Evolutionary conservation across 2,888 invertebrate species (phyloP).

Genomic region (Romanomermis culicivorax): DNA sequence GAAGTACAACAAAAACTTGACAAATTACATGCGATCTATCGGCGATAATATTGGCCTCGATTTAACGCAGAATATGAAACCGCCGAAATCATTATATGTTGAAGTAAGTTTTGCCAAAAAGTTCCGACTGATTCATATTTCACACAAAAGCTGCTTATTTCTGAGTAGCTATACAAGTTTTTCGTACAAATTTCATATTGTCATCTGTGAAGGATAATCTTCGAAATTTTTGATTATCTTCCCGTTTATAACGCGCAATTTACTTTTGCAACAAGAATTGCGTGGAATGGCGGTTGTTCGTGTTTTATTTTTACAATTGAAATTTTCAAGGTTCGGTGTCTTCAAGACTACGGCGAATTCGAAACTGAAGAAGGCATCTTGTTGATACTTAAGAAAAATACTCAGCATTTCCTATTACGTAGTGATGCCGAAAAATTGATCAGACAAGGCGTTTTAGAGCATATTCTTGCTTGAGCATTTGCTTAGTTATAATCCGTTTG

Average conservation of each 20-base stretch:
- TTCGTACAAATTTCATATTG: too few species aligned
- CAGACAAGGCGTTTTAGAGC: conserved; percentile 20
- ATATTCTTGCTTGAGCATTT: conserved; percentile 2
- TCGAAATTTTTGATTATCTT: neutral
- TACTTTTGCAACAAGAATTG: too few species aligned
- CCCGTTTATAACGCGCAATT: too few species aligned
- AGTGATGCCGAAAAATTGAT: conserved; percentile 23
- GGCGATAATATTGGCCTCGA: conserved; percentile 55
- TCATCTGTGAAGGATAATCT: too few species aligned
- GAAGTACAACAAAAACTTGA: conserved; percentile 60
- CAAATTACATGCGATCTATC: conserved; percentile 67
- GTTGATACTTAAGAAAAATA: conserved; percentile 64
- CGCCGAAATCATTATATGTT: conserved; percentile 65
- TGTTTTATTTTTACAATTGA: too few species aligned
- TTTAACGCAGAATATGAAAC: conserved; percentile 39
- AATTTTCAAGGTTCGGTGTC: conserved; percentile 52
- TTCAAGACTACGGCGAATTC: conserved; percentile 72
- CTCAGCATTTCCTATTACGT: conserved; percentile 29
- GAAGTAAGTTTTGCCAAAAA: too few species aligned
- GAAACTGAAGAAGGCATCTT: conserved; percentile 82
- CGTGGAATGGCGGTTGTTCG: too few species aligned
- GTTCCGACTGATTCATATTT: neutral
- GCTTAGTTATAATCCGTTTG: too few species aligned
- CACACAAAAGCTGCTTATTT: neutral
- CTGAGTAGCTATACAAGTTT: too few species aligned